Evolutionary conservation across 2,113 vertebrate species (phyloP), one percentile per base, ranked within the genome.

Genomic region (Phrynosoma platyrhinos): DNA sequence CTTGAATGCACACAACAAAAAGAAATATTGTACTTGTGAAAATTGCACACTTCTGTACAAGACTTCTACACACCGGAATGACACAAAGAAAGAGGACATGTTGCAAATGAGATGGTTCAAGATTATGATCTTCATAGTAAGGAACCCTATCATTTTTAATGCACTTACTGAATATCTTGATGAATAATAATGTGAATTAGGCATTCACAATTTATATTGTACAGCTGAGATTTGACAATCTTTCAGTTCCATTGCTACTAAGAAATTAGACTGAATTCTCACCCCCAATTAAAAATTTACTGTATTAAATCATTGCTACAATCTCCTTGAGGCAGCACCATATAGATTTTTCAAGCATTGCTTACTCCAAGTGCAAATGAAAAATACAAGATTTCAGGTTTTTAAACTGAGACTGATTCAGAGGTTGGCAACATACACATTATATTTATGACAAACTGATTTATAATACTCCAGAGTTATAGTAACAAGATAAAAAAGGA

Each of bases 251-350:
- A 40, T 36, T 79, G 42, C 47, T 36, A 21, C 27, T 5, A 74
- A 68, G 9, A 55, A 78, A 32, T 85, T 85, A 77, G 52, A 79
- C 36, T 30, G 9, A 78, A 40, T 84, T 79, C 20, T 42, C 52
- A 69, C 40, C 36, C 53, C 10, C 0, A 7, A 23, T 55, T 77
- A 83, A 83, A 36, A 25, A 30, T 52, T 32, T 78, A 77, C 20
- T 13, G 8, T n/a, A 36, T 87, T 92, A 20, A 69, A 86, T 92
- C 91, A 9, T 94, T 95, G 91, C 92, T 92, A 83, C 40, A 86
- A 85, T 42, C 7, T 1, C 30, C 47, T 14, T 0, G 0, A 88
- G 87, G 76, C 88, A 79, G 18, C 14, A 16, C 42, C 82, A 13
- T 9, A 20, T 81, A 82, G 21, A 13, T 77, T 90, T 91, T 92